phyloP scores from a whole-genome alignment of 2,888 invertebrate species.

The Malthinus flaveolus region DNA sequence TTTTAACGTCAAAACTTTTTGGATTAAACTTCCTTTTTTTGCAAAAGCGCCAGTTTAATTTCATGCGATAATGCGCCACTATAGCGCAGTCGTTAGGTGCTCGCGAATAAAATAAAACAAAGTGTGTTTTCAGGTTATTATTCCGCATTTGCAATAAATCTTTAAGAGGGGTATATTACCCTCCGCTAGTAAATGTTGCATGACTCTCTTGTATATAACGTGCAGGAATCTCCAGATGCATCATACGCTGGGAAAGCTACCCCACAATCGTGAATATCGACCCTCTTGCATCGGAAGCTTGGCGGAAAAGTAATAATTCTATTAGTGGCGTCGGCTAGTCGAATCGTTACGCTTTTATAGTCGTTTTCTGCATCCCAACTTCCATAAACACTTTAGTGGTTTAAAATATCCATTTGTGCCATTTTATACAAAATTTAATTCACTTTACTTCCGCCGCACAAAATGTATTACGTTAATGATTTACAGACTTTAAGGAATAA shows the following conservation, averaged over 20 bases:
- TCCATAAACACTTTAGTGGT: constrained; percentile 20
- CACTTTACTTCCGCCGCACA: no score
- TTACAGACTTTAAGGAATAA: no score
- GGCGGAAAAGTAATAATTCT: constrained; percentile 28
- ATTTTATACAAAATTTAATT: no score
- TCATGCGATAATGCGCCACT: no score
- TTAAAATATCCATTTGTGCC: neutral
- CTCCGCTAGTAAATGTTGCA: constrained; percentile 8
- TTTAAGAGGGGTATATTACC: constrained; percentile 9
- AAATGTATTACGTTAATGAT: no score
- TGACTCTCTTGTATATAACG: constrained; percentile 8
- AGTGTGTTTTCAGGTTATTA: constrained; percentile 14
- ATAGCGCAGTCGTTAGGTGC: no score
- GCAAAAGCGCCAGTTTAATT: no score
- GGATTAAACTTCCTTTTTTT: no score
- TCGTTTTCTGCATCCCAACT: constrained; percentile 23
- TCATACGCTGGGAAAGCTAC: neutral
- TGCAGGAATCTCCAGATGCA: constrained; percentile 21
- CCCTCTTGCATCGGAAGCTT: constrained; percentile 13
- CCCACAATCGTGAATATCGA: constrained; percentile 23
- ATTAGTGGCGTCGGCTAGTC: constrained; percentile 28
- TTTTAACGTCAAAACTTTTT: no score
- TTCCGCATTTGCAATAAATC: constrained; percentile 4
- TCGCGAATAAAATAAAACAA: neutral
- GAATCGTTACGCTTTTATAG: constrained; percentile 25